Conservation (phyloP, 64 coral and sea anemone genomes). For the Montipora sp. region DNA sequence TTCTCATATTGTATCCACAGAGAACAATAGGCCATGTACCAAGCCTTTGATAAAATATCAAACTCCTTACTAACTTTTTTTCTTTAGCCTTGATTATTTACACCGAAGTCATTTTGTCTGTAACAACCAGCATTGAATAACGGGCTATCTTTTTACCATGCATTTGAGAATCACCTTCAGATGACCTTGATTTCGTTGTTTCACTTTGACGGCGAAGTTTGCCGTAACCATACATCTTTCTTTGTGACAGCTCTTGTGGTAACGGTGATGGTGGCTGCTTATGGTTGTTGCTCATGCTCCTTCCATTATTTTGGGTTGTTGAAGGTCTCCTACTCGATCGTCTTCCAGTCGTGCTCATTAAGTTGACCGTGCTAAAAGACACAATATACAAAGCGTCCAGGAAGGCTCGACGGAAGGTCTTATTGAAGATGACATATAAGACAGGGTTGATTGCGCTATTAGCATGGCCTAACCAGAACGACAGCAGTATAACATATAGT, state of each 20-base stretch:
- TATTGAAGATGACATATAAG: slow-evolving; percentile 90
- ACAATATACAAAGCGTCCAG: slow-evolving; percentile 78
- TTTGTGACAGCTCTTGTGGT: neutral
- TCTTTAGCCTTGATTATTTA: neutral
- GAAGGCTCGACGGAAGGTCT: slow-evolving; percentile 87
- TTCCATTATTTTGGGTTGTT: neutral
- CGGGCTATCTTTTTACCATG: neutral
- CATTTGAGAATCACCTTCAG: neutral
- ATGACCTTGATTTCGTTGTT: neutral
- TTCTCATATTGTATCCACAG: neutral
- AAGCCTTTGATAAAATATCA: neutral
- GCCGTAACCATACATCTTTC: neutral
- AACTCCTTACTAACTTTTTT: neutral
- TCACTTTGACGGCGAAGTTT: neutral
- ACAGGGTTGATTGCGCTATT: slow-evolving; percentile 85
- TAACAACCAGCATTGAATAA: slow-evolving; percentile 4
- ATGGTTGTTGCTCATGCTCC: neutral
- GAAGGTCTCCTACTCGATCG: neutral
- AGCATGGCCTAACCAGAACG: slow-evolving; percentile 86
- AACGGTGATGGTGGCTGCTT: neutral
- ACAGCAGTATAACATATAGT: slow-evolving; percentile 29
- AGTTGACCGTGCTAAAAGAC: slow-evolving; percentile 28
- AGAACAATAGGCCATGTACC: neutral
- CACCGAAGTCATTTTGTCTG: slow-evolving; percentile 23
- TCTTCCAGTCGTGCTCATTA: neutral